Conservation (phyloP, 2,797 vertebrate species). For the Gadopsis marmoratus region DNA sequence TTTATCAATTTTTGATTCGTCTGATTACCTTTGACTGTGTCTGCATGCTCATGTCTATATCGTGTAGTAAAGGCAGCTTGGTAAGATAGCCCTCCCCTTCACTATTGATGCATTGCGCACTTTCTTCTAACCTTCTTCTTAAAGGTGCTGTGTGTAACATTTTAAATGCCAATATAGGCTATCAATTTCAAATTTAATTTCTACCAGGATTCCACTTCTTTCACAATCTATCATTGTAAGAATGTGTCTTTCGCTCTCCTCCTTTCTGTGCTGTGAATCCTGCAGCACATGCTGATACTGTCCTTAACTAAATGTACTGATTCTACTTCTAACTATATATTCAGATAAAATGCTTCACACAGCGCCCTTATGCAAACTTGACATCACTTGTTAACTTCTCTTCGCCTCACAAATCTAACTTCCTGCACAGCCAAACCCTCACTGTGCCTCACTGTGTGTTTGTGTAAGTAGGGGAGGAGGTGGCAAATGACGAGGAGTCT, state of each 20-base stretch:
- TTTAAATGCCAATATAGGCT: background rate
- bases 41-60: background rate
- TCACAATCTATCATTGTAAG: background rate
- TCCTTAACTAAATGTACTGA: background rate
- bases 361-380: background rate
- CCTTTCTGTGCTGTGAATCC: too few relatives aligned
- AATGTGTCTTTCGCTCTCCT: background rate
- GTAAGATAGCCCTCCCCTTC: background rate
- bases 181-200: background rate
- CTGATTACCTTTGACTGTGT: background rate
- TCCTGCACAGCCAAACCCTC: slow-evolving; percentile 37
- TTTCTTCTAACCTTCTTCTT: slow-evolving; percentile 22
- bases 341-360: slow-evolving; percentile 20
- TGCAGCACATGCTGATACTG: background rate
- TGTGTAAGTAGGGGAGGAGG: slow-evolving; percentile 86
- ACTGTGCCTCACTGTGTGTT: slow-evolving; percentile 47
- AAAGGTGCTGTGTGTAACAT: slow-evolving; percentile 28
- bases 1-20: background rate
- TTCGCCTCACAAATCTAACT: slow-evolving; percentile 38
- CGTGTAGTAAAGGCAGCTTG: background rate
- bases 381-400: slow-evolving; percentile 32
- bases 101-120: background rate
- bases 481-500: slow-evolving; percentile 79
- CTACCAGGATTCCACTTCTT: background rate
- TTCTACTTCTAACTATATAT: background rate